A percentile compares a stretch with the other conserved stretches of the same genome.
Conservation (phyloP, 2,797 vertebrate species). For the Sphenodon punctatus region DNA sequence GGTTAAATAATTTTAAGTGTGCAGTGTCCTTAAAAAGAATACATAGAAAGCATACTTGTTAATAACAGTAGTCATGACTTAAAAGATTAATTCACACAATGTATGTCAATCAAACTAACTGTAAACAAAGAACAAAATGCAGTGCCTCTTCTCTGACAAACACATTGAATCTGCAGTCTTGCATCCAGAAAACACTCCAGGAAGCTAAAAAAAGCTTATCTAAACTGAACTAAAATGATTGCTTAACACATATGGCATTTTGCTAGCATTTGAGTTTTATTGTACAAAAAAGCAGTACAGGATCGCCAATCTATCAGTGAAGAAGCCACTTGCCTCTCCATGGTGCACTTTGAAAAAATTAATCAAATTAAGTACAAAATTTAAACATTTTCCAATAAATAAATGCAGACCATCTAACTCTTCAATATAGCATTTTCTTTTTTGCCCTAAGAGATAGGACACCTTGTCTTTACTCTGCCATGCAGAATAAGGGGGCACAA, state of each 20-base stretch:
- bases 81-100: constrained; percentile 44
- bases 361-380: constrained; percentile 44
- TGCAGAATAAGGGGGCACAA: background rate
- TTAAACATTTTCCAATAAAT: constrained; percentile 11
- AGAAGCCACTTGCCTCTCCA: constrained; percentile 16
- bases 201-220: constrained; percentile 28
- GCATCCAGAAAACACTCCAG: background rate
- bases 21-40: constrained; percentile 15
- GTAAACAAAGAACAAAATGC: constrained; percentile 33
- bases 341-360: constrained; percentile 26
- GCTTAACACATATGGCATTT: background rate
- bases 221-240: background rate
- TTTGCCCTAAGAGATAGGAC: constrained; percentile 13
- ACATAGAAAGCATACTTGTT: constrained; percentile 12
- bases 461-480: background rate
- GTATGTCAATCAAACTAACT: constrained; percentile 55
- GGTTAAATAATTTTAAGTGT: constrained; percentile 27
- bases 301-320: constrained; percentile 11
- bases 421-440: background rate
- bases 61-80: constrained; percentile 10
- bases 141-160: constrained; percentile 36
- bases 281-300: constrained; percentile 12
- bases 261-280: constrained; percentile 6
- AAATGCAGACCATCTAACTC: background rate
- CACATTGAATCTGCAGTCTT: background rate